Conservation (phyloP, 2,113 vertebrate species). For the Chascanopsetta lugubris region DNA sequence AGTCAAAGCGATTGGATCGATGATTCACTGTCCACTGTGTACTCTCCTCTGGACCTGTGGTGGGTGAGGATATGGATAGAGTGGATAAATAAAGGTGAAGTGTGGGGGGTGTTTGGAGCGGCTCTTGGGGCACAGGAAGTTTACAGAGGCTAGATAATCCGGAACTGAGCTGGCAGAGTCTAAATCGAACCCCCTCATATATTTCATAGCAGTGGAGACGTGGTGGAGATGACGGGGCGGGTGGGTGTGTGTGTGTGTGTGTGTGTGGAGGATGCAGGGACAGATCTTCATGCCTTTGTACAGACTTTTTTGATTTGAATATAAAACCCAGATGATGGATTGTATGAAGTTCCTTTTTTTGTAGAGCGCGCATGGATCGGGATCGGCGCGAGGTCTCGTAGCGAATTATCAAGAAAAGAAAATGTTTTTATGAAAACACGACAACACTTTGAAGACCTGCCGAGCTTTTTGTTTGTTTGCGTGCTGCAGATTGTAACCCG, state of each 20-base stretch:
- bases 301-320: constrained; percentile 62
- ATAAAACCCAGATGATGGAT: constrained; percentile 51
- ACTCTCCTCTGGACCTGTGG: constrained; percentile 8
- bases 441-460: constrained; percentile 49
- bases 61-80: constrained; percentile 25
- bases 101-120: too few species aligned
- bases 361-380: constrained; percentile 27
- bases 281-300: constrained; percentile 70
- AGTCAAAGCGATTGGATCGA: neutral
- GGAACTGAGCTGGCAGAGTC: constrained; percentile 15
- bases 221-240: constrained; percentile 1
- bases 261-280: constrained; percentile 18
- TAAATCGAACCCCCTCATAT: constrained; percentile 14
- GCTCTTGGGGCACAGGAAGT: constrained; percentile 14
- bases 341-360: constrained; percentile 55
- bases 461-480: constrained; percentile 42
- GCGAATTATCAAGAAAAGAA: neutral
- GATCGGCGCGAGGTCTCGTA: constrained; percentile 34
- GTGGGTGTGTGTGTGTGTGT: too few species aligned
- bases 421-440: constrained; percentile 54
- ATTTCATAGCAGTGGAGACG: constrained; percentile 13
- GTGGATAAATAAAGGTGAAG: too few species aligned
- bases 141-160: constrained; percentile 41
- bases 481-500: constrained; percentile 52
- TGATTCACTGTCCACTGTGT: neutral